Conservation (phyloP, 2,888 invertebrate species). For the Gnatocerus cornutus region DNA sequence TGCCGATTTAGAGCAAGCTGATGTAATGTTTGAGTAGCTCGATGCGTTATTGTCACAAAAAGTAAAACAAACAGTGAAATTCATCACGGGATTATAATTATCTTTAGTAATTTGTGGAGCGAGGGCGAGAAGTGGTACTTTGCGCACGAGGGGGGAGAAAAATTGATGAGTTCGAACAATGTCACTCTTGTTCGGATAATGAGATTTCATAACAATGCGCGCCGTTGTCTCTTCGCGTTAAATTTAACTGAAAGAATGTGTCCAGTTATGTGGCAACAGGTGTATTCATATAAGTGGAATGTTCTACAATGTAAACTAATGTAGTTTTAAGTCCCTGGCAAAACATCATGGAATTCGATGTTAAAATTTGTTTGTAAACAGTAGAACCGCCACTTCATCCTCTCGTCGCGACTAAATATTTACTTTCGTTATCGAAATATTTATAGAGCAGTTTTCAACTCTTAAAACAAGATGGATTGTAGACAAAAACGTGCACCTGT, state of each 20-base stretch:
- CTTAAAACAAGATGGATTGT: slow-evolving; percentile 7
- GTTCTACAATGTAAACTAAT: slow-evolving; percentile 17
- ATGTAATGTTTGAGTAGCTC: slow-evolving; percentile 31
- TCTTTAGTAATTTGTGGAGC: too few relatives aligned
- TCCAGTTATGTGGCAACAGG: slow-evolving; percentile 28
- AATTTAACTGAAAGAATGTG: slow-evolving; percentile 7
- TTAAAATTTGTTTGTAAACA: slow-evolving; percentile 37
- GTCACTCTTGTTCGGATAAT: neutral
- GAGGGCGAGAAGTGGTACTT: too few relatives aligned
- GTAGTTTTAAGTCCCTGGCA: slow-evolving; percentile 9
- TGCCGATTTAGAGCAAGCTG: slow-evolving; percentile 27
- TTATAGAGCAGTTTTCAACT: slow-evolving; percentile 8
- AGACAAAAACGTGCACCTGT: slow-evolving; percentile 3
- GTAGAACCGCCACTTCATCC: slow-evolving; percentile 26
- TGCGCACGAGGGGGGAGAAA: neutral
- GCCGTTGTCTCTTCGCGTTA: neutral
- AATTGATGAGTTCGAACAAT: too few relatives aligned
- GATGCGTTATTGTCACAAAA: slow-evolving; percentile 30
- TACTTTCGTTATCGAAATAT: slow-evolving; percentile 34
- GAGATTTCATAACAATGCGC: slow-evolving; percentile 9
- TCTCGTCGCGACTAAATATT: slow-evolving; percentile 22
- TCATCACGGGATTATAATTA: slow-evolving; percentile 3
- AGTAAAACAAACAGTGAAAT: slow-evolving; percentile 23
- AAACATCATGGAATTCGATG: slow-evolving; percentile 26
- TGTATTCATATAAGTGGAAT: slow-evolving; percentile 28